Evolutionary conservation across 2,888 invertebrate species (phyloP).

Genomic region (Dryadula phaetusa): DNA sequence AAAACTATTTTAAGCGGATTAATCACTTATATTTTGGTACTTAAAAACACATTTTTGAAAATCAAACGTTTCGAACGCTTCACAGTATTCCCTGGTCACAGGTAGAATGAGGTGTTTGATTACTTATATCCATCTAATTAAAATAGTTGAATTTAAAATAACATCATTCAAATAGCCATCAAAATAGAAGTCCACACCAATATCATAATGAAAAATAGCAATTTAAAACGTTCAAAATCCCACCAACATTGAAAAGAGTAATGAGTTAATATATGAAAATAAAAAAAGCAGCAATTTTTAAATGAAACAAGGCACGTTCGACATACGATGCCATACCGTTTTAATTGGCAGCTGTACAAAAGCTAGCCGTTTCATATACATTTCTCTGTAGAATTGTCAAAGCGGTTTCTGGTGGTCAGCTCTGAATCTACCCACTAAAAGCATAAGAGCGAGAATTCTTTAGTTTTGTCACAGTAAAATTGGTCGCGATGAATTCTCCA

Average conservation of each 20-base stretch:
- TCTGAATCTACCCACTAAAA: conserved; percentile 12
- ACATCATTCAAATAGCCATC: no score
- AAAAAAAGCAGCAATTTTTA: conserved; percentile 17
- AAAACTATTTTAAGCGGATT: no score
- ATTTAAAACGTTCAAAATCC: not conserved
- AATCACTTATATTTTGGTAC: no score
- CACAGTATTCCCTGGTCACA: no score
- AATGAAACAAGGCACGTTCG: conserved; percentile 29
- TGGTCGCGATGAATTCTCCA: conserved; percentile 9
- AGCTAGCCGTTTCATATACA: conserved; percentile 38
- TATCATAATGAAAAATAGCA: not conserved
- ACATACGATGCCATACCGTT: conserved; percentile 30
- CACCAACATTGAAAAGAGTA: conserved; percentile 1
- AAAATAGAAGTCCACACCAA: not conserved
- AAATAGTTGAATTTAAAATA: no score
- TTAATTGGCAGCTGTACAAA: conserved; percentile 40
- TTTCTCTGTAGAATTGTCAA: conserved; percentile 39
- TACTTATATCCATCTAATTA: no score
- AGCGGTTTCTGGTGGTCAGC: conserved; percentile 28
- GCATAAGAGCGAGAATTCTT: conserved; percentile 32
- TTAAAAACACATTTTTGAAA: no score
- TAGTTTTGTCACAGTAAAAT: conserved; percentile 27
- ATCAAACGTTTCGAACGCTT: no score
- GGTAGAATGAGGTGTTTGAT: no score
- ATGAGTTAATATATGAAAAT: conserved; percentile 14